Evolutionary conservation across 2,888 invertebrate genomes (phyloP).

Genomic region (Teinopalpus imperialis): DNA sequence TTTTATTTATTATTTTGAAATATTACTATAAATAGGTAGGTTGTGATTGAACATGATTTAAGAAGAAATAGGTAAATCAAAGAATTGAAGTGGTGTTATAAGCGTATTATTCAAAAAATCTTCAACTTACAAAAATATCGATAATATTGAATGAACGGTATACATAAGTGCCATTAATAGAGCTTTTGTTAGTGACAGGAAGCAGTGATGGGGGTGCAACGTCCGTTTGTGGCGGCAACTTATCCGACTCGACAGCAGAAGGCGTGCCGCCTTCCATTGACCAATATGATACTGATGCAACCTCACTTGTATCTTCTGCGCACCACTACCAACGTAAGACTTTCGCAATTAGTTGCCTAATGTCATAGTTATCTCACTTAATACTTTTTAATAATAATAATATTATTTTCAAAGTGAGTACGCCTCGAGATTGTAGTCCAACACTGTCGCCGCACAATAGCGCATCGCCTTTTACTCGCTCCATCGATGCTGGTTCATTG

Average conservation of each 20-base stretch:
- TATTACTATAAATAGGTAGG: too few relatives aligned
- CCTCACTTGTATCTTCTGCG: conserved; percentile 86
- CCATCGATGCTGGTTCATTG: conserved; percentile 85
- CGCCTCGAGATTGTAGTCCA: conserved; percentile 92
- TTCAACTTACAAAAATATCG: too few relatives aligned
- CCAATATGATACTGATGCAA: conserved; percentile 86
- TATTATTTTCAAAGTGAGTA: conserved; percentile 83
- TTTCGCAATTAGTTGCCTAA: too few relatives aligned
- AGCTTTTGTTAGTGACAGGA: conserved; percentile 60
- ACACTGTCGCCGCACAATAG: conserved; percentile 91
- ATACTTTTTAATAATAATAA: too few relatives aligned
- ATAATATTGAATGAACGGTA: too few relatives aligned
- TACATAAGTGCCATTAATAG: conserved; percentile 29
- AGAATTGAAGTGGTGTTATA: too few relatives aligned
- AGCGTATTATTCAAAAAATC: too few relatives aligned
- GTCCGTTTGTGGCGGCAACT: conserved; percentile 89
- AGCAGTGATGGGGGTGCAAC: conserved; percentile 93
- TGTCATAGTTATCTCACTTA: too few relatives aligned
- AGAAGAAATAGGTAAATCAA: too few relatives aligned
- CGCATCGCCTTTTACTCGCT: conserved; percentile 87
- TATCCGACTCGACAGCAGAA: conserved; percentile 90
- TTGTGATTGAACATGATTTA: too few relatives aligned
- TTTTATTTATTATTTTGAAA: too few relatives aligned
- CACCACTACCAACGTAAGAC: conserved; percentile 88
- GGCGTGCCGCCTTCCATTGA: conserved; percentile 85